A percentile compares a stretch with the other conserved stretches of the same genome.
Evolutionary conservation across 2,888 invertebrate genomes (phyloP).

Genomic region (Standfussiana lucernea): DNA sequence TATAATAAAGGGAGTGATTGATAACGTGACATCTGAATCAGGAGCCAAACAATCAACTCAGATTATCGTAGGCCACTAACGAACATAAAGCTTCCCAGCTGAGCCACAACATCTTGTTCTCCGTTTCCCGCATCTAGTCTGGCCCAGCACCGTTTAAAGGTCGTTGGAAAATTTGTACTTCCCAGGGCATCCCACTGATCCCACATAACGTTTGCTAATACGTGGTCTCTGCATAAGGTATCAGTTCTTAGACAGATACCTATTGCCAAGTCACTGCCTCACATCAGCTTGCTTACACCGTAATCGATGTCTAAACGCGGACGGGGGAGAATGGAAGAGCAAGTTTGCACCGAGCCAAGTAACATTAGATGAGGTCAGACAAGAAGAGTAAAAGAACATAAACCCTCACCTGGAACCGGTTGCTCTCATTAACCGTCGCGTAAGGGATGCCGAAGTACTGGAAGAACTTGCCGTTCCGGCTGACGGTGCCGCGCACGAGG

Average conservation of each 20-base stretch:
- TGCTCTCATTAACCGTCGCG: constrained; percentile 79
- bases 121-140: not conserved
- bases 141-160: not conserved
- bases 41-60: not conserved
- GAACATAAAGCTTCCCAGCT: not conserved
- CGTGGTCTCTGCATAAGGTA: not conserved
- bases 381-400: not conserved
- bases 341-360: not conserved
- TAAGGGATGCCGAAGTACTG: constrained; percentile 87
- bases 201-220: not conserved
- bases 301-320: not conserved
- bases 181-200: not conserved
- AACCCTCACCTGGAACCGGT: constrained; percentile 83
- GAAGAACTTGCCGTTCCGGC: constrained; percentile 80
- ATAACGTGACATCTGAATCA: not conserved
- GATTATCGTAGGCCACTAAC: not conserved
- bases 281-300: not conserved
- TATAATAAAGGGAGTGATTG: too few relatives aligned
- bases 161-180: not conserved
- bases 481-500: constrained; percentile 80
- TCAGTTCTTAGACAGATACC: not conserved
- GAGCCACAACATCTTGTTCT: not conserved
- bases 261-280: not conserved
- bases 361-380: not conserved
- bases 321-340: not conserved